phyloP scores from a whole-genome alignment of 1,140 invertebrate species.

The Bombus sylvicola region DNA sequence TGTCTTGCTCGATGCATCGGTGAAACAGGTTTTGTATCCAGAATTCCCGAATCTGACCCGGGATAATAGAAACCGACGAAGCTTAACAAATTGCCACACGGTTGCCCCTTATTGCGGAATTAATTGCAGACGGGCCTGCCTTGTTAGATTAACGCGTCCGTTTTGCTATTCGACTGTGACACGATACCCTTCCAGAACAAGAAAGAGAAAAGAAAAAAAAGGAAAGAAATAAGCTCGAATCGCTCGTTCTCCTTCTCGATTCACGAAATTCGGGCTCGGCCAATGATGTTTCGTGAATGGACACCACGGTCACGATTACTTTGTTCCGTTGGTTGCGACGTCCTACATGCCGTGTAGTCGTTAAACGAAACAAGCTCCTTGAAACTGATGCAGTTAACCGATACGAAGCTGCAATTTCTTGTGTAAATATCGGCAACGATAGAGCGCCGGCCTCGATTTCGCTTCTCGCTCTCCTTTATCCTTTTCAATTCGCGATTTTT shows the following conservation, averaged over 20 bases:
- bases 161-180: slow-evolving; percentile 27
- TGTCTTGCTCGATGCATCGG: slow-evolving; percentile 30
- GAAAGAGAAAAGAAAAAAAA: too few relatives aligned
- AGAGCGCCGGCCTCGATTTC: slow-evolving; percentile 1
- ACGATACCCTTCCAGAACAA: background rate
- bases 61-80: slow-evolving; percentile 63
- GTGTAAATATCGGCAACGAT: slow-evolving; percentile 27
- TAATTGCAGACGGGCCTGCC: slow-evolving; percentile 36
- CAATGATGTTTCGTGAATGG: background rate
- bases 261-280: background rate
- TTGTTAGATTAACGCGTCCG: slow-evolving; percentile 26
- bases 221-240: background rate
- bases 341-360: background rate
- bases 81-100: slow-evolving; percentile 50
- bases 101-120: slow-evolving; percentile 43
- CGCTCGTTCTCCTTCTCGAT: background rate
- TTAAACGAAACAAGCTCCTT: slow-evolving; percentile 25
- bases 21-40: slow-evolving; percentile 68
- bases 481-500: background rate
- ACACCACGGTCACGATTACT: background rate
- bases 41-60: slow-evolving; percentile 58
- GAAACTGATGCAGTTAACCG: slow-evolving; percentile 25
- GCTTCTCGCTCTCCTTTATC: background rate
- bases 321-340: slow-evolving; percentile 9
- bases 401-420: slow-evolving; percentile 19